A percentile compares a stretch with the other conserved stretches of the same genome.
These are phyloP conservation scores for Tenthredo mesomela DNA, from an alignment of 2,888 invertebrate species.

Conservation along the genomic window DNA sequence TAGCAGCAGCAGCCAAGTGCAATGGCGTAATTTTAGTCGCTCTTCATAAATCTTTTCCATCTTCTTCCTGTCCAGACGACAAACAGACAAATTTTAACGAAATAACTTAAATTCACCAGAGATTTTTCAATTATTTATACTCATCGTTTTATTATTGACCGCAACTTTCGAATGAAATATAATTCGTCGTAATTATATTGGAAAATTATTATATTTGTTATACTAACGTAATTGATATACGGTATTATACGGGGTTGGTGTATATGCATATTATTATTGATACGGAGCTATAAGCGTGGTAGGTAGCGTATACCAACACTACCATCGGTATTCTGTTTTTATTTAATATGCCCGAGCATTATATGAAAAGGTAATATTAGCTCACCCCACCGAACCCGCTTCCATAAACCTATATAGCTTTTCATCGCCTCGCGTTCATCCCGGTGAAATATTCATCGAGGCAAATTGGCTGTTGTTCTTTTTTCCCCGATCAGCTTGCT, in stretches of 20 bases:
- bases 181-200: neutral
- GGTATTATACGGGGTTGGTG: neutral
- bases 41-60: slow-evolving; percentile 5
- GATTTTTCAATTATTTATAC: neutral
- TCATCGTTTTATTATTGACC: neutral
- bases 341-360: slow-evolving; percentile 60
- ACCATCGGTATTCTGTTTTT: slow-evolving; percentile 56
- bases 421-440: slow-evolving; percentile 51
- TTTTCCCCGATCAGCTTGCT: slow-evolving; percentile 48
- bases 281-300: slow-evolving; percentile 2
- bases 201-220: neutral
- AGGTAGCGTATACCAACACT: neutral
- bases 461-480: slow-evolving; percentile 58
- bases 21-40: neutral
- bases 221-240: neutral
- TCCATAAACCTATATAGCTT: slow-evolving; percentile 47
- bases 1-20: neutral
- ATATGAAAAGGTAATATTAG: slow-evolving; percentile 61
- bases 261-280: slow-evolving; percentile 21
- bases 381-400: slow-evolving; percentile 52
- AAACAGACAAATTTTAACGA: neutral
- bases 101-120: neutral
- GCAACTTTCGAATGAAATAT: too few species aligned
- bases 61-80: slow-evolving; percentile 18
- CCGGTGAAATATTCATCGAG: slow-evolving; percentile 56